Evolutionary conservation across 92 coral and sea anemone genomes (phyloP).

Genomic region (Epizoanthus rinbou): DNA sequence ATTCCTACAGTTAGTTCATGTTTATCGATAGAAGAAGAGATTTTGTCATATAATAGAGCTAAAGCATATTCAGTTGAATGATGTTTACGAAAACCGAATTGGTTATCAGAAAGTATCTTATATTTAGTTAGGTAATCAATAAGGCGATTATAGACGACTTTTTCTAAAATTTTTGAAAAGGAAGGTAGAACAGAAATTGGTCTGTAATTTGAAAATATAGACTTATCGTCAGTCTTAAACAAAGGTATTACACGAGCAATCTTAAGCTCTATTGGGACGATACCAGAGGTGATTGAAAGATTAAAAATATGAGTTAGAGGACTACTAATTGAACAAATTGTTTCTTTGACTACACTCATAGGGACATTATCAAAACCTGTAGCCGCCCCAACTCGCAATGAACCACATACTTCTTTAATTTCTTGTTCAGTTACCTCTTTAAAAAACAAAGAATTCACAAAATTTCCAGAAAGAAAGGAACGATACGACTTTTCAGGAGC

Average conservation of each 20-base stretch:
- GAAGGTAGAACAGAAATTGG: conserved; percentile 16
- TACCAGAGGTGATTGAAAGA: conserved; percentile 22
- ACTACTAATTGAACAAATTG: neutral
- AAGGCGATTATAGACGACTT: conserved; percentile 31
- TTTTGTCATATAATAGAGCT: neutral
- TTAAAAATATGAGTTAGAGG: conserved; percentile 24
- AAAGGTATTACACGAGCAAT: conserved; percentile 21
- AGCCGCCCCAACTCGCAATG: conserved; percentile 10
- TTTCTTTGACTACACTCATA: neutral
- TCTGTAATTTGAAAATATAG: conserved; percentile 13
- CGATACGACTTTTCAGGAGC: conserved; percentile 33
- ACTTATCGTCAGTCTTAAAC: conserved; percentile 10
- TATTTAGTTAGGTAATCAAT: neutral
- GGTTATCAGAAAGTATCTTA: conserved; percentile 1
- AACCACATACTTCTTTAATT: conserved; percentile 7
- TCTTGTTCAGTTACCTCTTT: neutral
- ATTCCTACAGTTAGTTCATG: neutral
- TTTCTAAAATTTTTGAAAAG: conserved; percentile 28
- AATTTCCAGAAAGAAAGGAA: conserved; percentile 20
- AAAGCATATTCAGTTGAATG: conserved; percentile 20
- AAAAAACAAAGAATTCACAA: conserved; percentile 25
- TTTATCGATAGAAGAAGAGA: conserved; percentile 11
- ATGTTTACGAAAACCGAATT: conserved; percentile 3
- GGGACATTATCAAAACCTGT: conserved; percentile 22
- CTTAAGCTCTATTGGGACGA: conserved; percentile 12